Percentiles rank a stretch among this genome's conserved stretches.
phyloP scores from a whole-genome alignment of 2,888 invertebrate species.

The Chelonus formosanus region DNA sequence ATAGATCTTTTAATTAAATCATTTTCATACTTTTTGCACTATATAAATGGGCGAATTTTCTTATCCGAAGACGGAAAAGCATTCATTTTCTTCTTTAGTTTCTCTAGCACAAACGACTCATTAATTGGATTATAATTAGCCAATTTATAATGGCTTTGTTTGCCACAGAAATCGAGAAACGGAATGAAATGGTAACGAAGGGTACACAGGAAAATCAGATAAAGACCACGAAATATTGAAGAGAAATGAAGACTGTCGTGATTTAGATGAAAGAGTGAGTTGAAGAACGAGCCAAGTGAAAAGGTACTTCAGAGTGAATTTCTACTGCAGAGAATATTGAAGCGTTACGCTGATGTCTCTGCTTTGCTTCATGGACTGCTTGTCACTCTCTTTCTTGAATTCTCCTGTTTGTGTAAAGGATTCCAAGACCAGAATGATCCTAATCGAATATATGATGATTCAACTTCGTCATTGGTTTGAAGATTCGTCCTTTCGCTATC shows the following conservation, averaged over 20 bases:
- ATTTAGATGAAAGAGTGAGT: conserved; percentile 54
- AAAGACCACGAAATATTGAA: not conserved
- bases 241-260: conserved; percentile 43
- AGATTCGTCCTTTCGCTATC: conserved; percentile 37
- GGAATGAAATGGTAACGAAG: conserved; percentile 26
- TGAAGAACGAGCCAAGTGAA: conserved; percentile 33
- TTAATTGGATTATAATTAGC: conserved; percentile 61
- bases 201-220: conserved; percentile 36
- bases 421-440: conserved; percentile 53
- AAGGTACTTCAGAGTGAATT: conserved; percentile 26
- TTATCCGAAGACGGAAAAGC: too few species aligned
- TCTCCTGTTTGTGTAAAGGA: conserved; percentile 53
- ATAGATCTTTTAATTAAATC: too few species aligned
- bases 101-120: conserved; percentile 24
- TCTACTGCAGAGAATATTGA: conserved; percentile 17
- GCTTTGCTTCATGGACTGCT: conserved; percentile 23
- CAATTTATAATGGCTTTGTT: conserved; percentile 57
- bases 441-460: conserved; percentile 61
- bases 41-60: too few species aligned
- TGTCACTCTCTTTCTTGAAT: conserved; percentile 34
- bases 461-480: conserved; percentile 51
- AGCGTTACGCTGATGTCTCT: conserved; percentile 26
- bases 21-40: too few species aligned
- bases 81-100: conserved; percentile 12
- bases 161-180: conserved; percentile 39